phyloP scores from a whole-genome alignment of 2,888 invertebrate species.

The Eulithis prunata region DNA sequence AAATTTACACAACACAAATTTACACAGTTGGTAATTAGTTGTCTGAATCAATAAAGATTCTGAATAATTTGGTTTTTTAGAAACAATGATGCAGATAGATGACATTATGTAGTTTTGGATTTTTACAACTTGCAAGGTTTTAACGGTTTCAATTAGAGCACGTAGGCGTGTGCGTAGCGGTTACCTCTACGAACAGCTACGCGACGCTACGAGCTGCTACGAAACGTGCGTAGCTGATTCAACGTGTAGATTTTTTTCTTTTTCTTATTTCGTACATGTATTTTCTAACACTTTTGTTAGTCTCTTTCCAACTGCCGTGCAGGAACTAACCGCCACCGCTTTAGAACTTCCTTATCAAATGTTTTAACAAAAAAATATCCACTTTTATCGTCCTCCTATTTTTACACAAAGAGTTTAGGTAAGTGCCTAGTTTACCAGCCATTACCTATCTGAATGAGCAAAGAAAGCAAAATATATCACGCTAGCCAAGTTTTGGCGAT shows the following conservation, averaged over 20 bases:
- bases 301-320: conserved; percentile 2
- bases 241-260: too few species aligned
- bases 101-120: too few species aligned
- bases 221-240: not conserved
- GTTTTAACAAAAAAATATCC: conserved; percentile 9
- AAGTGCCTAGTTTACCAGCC: conserved; percentile 48
- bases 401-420: conserved; percentile 26
- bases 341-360: conserved; percentile 18
- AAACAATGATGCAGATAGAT: not conserved
- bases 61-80: not conserved
- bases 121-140: too few species aligned
- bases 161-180: not conserved
- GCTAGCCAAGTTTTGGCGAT: conserved; percentile 48
- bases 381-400: conserved; percentile 26
- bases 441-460: conserved; percentile 48
- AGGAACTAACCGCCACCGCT: conserved; percentile 9
- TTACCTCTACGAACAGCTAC: not conserved
- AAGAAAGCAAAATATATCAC: conserved; percentile 54
- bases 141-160: too few species aligned
- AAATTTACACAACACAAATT: too few species aligned
- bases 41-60: not conserved
- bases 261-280: too few species aligned
- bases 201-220: not conserved
- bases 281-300: too few species aligned
- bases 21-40: not conserved